Evolutionary conservation across 2,113 vertebrate species (phyloP).

Genomic region (Oenanthe melanoleuca): DNA sequence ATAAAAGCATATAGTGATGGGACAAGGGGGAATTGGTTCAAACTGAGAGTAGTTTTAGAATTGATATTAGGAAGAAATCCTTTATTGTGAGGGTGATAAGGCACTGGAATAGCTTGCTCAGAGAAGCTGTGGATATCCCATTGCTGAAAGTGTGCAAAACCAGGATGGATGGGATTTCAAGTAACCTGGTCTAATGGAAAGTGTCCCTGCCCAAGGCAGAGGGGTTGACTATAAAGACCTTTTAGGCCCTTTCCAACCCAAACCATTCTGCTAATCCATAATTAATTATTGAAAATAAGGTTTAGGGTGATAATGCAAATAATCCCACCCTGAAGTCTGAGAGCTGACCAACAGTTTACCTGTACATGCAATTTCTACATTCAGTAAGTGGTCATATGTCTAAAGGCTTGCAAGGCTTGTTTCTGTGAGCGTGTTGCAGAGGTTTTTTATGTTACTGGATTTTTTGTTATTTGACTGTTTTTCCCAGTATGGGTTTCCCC

Average conservation of each 20-base stretch:
- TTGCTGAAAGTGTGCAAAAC: neutral
- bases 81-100: neutral
- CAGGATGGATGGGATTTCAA: neutral
- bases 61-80: neutral
- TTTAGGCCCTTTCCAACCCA: neutral
- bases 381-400: neutral
- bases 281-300: neutral
- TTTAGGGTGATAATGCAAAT: neutral
- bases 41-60: neutral
- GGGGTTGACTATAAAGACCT: fast-evolving
- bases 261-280: neutral
- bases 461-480: neutral
- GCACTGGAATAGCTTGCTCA: neutral
- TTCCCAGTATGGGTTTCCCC: neutral
- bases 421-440: neutral
- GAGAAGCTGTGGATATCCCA: neutral
- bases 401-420: neutral
- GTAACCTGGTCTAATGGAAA: neutral
- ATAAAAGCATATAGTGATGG: neutral
- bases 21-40: neutral
- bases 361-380: neutral
- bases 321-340: neutral
- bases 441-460: neutral
- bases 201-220: neutral
- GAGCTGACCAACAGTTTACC: neutral